Percentiles rank a stretch among this genome's conserved stretches.
Evolutionary conservation across 2,797 vertebrate species (phyloP).

Genomic region (Remorina albescens): DNA sequence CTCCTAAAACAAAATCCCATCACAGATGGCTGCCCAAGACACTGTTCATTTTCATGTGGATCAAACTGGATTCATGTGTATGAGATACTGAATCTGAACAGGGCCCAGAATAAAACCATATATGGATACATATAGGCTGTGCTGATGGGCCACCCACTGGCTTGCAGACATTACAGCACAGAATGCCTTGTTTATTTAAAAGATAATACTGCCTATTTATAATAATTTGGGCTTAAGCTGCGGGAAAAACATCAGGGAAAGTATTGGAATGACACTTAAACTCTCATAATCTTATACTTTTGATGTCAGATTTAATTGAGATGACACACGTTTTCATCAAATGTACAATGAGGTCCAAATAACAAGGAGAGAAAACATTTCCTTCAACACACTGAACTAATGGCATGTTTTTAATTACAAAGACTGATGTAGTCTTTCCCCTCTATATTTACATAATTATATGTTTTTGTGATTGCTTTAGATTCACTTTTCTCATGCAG

Average conservation of each 20-base stretch:
- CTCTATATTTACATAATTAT: no score
- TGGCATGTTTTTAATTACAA: conserved; percentile 45
- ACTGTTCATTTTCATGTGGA: conserved; percentile 10
- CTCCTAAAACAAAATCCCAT: conserved; percentile 9
- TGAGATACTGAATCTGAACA: background rate
- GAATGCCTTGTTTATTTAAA: conserved; percentile 70
- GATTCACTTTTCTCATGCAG: background rate
- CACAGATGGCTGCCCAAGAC: background rate
- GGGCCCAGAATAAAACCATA: background rate
- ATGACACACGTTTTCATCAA: conserved; percentile 61
- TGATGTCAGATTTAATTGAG: conserved; percentile 62
- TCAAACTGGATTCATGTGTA: background rate
- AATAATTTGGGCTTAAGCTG: conserved; percentile 60
- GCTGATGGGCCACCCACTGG: conserved; percentile 68
- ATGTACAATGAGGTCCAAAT: conserved; percentile 41
- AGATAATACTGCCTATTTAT: conserved; percentile 75
- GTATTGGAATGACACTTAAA: conserved; percentile 23
- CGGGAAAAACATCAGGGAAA: conserved; percentile 28
- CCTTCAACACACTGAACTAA: no score
- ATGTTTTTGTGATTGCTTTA: background rate
- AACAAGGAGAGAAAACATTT: no score
- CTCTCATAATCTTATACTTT: conserved; percentile 41
- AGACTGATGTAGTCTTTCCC: background rate
- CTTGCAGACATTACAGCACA: conserved; percentile 49
- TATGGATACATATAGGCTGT: background rate